Conservation (phyloP, 1,140 invertebrate species). For the silkworm (Bombyx mori) region DNA sequence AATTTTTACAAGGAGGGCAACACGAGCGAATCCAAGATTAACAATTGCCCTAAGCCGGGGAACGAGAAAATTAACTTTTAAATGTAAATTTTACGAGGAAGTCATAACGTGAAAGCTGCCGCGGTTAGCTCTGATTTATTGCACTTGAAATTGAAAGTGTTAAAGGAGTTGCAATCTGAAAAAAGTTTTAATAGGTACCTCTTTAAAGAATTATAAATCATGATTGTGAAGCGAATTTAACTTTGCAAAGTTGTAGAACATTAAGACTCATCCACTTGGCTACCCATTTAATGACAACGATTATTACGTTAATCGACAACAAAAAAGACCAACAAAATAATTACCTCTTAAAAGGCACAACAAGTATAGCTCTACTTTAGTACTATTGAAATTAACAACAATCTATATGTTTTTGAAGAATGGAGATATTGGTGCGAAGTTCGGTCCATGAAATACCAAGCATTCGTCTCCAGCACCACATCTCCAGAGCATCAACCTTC, state of each 20-base stretch:
- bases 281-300: slow-evolving; percentile 49
- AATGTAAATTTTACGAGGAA: slow-evolving; percentile 69
- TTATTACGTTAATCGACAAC: slow-evolving; percentile 45
- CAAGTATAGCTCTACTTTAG: no score
- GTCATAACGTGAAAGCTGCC: slow-evolving; percentile 67
- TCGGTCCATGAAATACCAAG: no score
- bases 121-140: slow-evolving; percentile 66
- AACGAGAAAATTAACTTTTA: slow-evolving; percentile 66
- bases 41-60: slow-evolving; percentile 53
- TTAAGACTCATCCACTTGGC: slow-evolving; percentile 51
- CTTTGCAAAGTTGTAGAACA: slow-evolving; percentile 52
- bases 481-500: no score
- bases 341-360: no score
- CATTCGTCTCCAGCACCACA: no score
- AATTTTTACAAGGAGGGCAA: slow-evolving; percentile 28
- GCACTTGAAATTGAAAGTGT: slow-evolving; percentile 65
- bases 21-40: slow-evolving; percentile 50
- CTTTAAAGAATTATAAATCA: slow-evolving; percentile 69
- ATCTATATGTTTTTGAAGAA: no score
- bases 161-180: slow-evolving; percentile 67
- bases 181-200: slow-evolving; percentile 68
- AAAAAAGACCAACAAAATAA: no score
- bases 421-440: no score
- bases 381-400: no score
- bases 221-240: slow-evolving; percentile 44